Evolutionary conservation across 1,140 invertebrate species (phyloP).

Genomic region (Globodera rostochiensis): DNA sequence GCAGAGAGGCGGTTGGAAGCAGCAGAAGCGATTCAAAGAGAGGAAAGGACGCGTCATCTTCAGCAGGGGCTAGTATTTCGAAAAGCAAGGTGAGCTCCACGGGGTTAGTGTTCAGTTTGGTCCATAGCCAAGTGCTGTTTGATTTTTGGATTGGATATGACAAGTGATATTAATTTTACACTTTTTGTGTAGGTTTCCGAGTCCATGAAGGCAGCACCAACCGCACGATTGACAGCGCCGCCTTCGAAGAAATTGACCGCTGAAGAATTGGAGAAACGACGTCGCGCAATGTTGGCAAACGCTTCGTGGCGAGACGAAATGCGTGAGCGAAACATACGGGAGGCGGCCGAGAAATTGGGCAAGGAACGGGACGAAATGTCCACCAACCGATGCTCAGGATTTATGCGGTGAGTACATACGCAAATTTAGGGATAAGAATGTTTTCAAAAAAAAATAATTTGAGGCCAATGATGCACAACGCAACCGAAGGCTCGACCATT

Average conservation of each 20-base stretch:
- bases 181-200: background rate
- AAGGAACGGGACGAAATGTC: constrained; percentile 20
- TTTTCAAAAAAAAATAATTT: background rate
- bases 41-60: background rate
- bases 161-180: no score
- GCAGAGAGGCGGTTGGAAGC: background rate
- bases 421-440: background rate
- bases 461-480: constrained; percentile 10
- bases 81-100: no score
- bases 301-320: constrained; percentile 33
- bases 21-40: background rate
- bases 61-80: no score
- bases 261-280: constrained; percentile 33
- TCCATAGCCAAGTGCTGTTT: no score
- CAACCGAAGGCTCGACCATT: background rate
- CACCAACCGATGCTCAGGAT: background rate
- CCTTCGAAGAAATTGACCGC: constrained; percentile 13
- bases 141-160: no score
- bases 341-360: constrained; percentile 2
- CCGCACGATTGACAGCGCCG: no score
- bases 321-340: constrained; percentile 19
- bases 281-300: constrained; percentile 33
- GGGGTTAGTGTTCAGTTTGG: no score
- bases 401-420: constrained; percentile 13
- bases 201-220: background rate